A percentile compares a stretch with the other conserved stretches of the same genome.
These are phyloP conservation scores for Microplitis deprimator DNA, from an alignment of 2,888 invertebrate species.

Conservation along the genomic window DNA sequence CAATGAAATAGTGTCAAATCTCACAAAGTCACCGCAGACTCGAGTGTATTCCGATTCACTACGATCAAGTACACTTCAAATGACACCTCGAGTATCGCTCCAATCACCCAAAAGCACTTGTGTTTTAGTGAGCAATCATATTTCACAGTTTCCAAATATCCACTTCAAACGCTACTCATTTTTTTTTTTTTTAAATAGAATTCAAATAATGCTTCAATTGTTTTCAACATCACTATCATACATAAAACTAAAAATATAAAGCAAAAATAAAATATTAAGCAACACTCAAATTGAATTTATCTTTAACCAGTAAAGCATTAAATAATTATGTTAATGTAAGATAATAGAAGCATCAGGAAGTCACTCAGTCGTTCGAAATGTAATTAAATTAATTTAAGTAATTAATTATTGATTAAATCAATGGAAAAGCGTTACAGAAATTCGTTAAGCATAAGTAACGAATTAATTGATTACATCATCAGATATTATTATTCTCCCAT, in stretches of 20 bases:
- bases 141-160: slow-evolving; percentile 9
- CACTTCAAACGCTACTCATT: not conserved
- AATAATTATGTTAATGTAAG: not conserved
- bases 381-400: not conserved
- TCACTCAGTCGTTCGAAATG: not conserved
- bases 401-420: not conserved
- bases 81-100: slow-evolving; percentile 21
- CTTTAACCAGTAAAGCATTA: not conserved
- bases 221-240: not conserved
- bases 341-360: not conserved
- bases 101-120: slow-evolving; percentile 7
- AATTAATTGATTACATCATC: not conserved
- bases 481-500: not conserved
- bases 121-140: slow-evolving; percentile 14
- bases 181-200: no score
- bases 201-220: not conserved
- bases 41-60: slow-evolving; percentile 18
- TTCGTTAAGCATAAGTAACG: not conserved
- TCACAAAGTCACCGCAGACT: slow-evolving; percentile 6
- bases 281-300: not conserved
- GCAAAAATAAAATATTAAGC: not conserved
- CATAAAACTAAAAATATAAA: not conserved
- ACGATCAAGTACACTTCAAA: slow-evolving; percentile 7
- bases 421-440: not conserved
- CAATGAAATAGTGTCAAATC: slow-evolving; percentile 21